Evolutionary conservation across 2,797 vertebrate genomes (phyloP).

Genomic region (Gallinago nigripennis): DNA sequence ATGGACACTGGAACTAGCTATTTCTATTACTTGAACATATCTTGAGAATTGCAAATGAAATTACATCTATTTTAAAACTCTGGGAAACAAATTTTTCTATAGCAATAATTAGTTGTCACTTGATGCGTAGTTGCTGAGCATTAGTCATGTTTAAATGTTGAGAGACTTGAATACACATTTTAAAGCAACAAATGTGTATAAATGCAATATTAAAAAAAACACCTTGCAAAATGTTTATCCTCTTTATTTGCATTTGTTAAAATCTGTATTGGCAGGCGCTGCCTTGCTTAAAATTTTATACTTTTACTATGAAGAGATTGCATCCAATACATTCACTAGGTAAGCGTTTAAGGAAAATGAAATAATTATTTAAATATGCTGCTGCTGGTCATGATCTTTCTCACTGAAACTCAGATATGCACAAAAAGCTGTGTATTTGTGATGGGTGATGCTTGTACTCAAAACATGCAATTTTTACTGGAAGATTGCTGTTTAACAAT

Average conservation of each 20-base stretch:
- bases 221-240: not conserved
- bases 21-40: slow-evolving; percentile 52
- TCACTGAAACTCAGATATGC: not conserved
- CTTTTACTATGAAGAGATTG: slow-evolving; percentile 21
- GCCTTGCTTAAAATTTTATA: slow-evolving; percentile 31
- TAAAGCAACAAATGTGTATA: slow-evolving; percentile 21
- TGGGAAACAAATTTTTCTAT: slow-evolving; percentile 46
- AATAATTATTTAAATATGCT: not conserved
- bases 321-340: slow-evolving; percentile 21
- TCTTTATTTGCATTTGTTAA: slow-evolving; percentile 14
- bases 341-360: not conserved
- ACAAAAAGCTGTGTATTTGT: slow-evolving; percentile 17
- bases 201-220: slow-evolving; percentile 15
- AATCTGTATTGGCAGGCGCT: slow-evolving; percentile 52
- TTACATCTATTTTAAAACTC: slow-evolving; percentile 33
- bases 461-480: not conserved
- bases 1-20: slow-evolving; percentile 37
- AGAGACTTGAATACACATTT: slow-evolving; percentile 25
- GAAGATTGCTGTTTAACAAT: not conserved
- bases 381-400: slow-evolving; percentile 39
- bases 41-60: not conserved
- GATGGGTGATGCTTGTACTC: not conserved
- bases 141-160: not conserved
- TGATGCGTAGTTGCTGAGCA: not conserved
- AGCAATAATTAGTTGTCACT: slow-evolving; percentile 68